Evolutionary conservation across 1,140 invertebrate genomes (phyloP), one percentile per base, ranked within the genome.

Genomic region (Temnothorax longispinosus): DNA sequence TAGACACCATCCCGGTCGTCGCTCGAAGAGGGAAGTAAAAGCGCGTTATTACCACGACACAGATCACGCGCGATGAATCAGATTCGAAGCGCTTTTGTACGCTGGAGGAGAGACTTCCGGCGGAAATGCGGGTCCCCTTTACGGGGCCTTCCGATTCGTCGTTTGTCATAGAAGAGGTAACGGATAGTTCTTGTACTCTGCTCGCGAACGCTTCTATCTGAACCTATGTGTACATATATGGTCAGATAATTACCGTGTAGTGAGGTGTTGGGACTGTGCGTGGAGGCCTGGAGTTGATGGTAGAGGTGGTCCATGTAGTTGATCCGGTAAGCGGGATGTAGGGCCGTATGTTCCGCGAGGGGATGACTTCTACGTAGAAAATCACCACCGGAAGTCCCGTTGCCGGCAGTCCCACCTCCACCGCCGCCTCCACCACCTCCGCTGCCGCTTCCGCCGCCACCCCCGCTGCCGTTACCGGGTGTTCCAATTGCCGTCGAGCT

Each of bases 261-360:
- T 90, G 95, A 96, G 88, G 95, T 94, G 93, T 95, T 96, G 92
- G 92, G 97, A 96, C 92, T 97, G 95, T 94, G 95, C 92, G 95
- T 95, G 93, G 93, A 96, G 93, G 94, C 95, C 93, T 94, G 95
- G 81, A 94, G 94, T 90, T 94, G 95, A 87, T 95, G 95, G 91
- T 95, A 95, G 91, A 95, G 93, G 90, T 95, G 94, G 94, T 95
- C 95, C 95, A 95, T 95, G 95, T 95, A 95, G 95, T 95, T 95
- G 92, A 95, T 93, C 92, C 95, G 94, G 91, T 95, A 95, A 90
- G 95, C 94, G 92, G 95, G 94, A 93, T 95, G 95, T 78, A 95
- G 93, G 52, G 94, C 93, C 91, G 95, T 93, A 91, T 95, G 95
- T 87, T 95, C 95, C 92, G 95, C 93, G 56, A 95, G 93, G 87